Evolutionary conservation across 2,797 vertebrate species (phyloP).

Genomic region (Danio kyathit): DNA sequence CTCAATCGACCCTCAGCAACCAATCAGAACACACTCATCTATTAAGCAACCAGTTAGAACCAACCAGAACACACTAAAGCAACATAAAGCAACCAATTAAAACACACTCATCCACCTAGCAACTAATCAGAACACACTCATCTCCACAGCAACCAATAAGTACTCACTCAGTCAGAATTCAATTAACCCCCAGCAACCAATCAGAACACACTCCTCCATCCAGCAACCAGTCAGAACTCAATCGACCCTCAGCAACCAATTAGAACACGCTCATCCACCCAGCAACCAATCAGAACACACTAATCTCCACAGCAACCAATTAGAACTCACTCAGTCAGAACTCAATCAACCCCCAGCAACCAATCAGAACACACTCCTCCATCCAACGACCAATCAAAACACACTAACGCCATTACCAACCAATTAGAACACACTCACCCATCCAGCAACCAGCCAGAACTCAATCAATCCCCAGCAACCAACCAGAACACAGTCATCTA

Average conservation of each 20-base stretch:
- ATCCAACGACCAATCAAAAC: not conserved
- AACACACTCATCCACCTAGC: not conserved
- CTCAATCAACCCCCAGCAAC: not conserved
- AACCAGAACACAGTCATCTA: no score
- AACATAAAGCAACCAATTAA: no score
- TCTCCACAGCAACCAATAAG: no score
- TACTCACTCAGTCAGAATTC: no score
- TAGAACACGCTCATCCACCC: not conserved
- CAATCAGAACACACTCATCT: no score
- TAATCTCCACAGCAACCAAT: not conserved
- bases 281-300: constrained; percentile 12
- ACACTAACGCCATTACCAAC: not conserved
- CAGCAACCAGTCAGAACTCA: no score
- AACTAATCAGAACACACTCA: not conserved
- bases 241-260: not conserved
- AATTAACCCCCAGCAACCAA: no score
- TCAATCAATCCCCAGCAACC: no score
- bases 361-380: not conserved
- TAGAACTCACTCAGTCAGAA: not conserved
- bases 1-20: not conserved
- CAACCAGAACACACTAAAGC: not conserved
- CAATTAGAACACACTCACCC: not conserved
- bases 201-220: no score
- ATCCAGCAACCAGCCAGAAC: no score
- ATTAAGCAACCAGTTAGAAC: constrained; percentile 9